Conservation (phyloP, 1,140 invertebrate genomes). For the Trichonephila inaurata region DNA sequence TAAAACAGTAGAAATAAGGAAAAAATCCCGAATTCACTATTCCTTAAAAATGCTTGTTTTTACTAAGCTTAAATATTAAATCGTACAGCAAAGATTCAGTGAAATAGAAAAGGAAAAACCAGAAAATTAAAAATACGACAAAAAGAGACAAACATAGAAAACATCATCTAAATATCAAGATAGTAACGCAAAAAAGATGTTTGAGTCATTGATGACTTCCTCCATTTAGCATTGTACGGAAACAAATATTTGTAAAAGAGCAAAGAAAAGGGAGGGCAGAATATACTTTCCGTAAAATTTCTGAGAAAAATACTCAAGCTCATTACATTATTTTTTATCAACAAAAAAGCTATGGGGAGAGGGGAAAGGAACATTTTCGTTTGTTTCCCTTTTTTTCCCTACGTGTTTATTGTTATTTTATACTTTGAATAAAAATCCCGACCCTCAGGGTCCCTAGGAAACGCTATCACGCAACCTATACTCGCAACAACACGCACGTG, state of each 20-base stretch:
- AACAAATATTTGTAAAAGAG: not conserved
- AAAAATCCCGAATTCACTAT: no score
- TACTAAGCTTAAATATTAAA: no score
- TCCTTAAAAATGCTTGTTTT: no score
- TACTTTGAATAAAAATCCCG: conserved; percentile 45
- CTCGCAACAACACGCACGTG: not conserved
- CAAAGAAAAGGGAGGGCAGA: not conserved
- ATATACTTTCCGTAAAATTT: not conserved
- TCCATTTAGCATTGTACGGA: not conserved
- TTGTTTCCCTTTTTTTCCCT: not conserved
- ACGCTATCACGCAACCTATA: conserved; percentile 25
- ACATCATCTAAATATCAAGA: not conserved
- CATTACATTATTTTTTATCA: not conserved
- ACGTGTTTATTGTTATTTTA: conserved; percentile 9
- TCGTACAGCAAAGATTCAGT: not conserved
- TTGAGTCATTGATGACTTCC: not conserved
- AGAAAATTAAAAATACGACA: not conserved
- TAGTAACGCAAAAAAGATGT: not conserved
- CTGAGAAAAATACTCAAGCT: not conserved
- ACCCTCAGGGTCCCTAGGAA: not conserved
- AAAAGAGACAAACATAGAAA: not conserved
- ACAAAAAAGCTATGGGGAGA: not conserved
- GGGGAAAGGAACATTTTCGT: not conserved
- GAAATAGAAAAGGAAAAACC: not conserved
- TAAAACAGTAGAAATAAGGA: no score